phyloP scores from a whole-genome alignment of 2,888 invertebrate genomes.

The Sarcophaga variegata region DNA sequence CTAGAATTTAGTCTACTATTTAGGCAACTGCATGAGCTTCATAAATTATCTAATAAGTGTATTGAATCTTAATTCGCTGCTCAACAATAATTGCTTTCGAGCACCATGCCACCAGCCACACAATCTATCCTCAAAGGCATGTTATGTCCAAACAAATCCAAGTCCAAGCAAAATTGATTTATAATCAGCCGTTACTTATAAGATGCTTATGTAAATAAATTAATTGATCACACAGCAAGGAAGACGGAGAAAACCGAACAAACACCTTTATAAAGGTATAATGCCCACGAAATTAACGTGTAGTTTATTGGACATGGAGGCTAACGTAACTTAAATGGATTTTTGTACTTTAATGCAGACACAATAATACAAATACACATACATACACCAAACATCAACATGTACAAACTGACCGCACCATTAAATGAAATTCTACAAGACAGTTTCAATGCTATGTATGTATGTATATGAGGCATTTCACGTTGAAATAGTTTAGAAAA shows the following conservation, averaged over 20 bases:
- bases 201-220: not conserved
- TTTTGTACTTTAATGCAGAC: not conserved
- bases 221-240: not conserved
- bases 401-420: not conserved
- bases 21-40: too few species aligned
- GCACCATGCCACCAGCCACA: not conserved
- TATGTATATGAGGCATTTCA: not conserved
- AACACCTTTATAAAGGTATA: constrained; percentile 20
- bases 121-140: not conserved
- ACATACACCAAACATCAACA: not conserved
- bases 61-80: not conserved
- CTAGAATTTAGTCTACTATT: too few species aligned
- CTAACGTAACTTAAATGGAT: constrained; percentile 25
- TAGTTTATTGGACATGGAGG: not conserved
- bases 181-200: not conserved
- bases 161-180: not conserved
- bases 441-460: not conserved
- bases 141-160: not conserved
- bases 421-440: not conserved
- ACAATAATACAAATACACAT: not conserved
- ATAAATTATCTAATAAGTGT: not conserved
- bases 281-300: not conserved
- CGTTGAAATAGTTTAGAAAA: not conserved
- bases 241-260: not conserved
- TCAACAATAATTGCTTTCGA: not conserved